Evolutionary conservation across 2,113 vertebrate genomes (phyloP), one percentile per base, ranked within the genome.

Genomic region (Orcinus orca): DNA sequence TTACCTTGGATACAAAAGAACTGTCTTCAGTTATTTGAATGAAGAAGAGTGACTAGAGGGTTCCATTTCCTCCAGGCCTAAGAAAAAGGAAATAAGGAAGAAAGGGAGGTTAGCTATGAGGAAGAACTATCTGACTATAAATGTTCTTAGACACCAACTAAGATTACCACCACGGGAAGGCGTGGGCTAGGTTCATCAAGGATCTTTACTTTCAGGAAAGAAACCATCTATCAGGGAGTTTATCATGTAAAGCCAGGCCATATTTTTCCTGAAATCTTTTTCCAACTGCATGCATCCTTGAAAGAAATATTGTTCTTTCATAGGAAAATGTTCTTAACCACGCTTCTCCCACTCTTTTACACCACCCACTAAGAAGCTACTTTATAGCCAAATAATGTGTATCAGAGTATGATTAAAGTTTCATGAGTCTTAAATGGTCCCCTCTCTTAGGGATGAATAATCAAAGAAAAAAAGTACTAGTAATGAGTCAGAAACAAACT

Each of bases 191-290:
- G 55, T 68, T 82, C 18, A 83, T 53, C 65, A 92, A 41, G 71
- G 84, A 85, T 20, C 41, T 87, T 82, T 58, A 53, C 50, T 96
- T 94, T 92, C 87, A 89, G 97, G 96, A 97, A 97, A 92, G 97
- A 98, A 97, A 74, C 53, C 29, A 21, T 92, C 80, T 38, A 36
- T 92, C 76, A 84, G 63, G 5, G 53, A 71, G 68, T 93, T 97
- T 96, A 97, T 97, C 95, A 60, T 25, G 33, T 31, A 88, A 92
- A 93, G 18, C 71, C 93, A 96, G 74, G 58, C 91, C 80, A 70
- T 70, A 60, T 86, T 86, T 92, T 88, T 71, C 80, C 44, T 38
- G 55, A 95, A 36, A 3, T 79, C 10, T 55, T 94, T 97, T 90
- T 85, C 77, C 92, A 93, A 15, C 53, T 50, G 9, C 31, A 67